Evolutionary conservation across 2,113 vertebrate genomes (phyloP).

Genomic region (Riparia riparia): DNA sequence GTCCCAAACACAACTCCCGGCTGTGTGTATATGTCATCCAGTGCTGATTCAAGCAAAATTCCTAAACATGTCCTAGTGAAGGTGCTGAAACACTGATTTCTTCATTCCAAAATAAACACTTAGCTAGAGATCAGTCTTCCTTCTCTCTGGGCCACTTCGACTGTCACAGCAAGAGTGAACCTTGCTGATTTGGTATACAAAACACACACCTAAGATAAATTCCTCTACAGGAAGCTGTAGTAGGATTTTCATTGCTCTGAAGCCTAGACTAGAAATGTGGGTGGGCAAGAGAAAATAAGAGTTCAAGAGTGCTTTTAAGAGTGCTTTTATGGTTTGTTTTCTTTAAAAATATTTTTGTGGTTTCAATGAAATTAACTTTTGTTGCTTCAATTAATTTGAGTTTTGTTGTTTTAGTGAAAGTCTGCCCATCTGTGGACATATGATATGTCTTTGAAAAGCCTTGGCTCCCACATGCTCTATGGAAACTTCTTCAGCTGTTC

Average conservation of each 20-base stretch:
- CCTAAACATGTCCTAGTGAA: background rate
- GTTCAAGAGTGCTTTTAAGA: too few species aligned
- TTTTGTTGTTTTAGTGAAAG: constrained; percentile 33
- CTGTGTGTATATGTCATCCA: background rate
- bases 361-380: constrained; percentile 6
- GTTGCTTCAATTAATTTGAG: constrained; percentile 32
- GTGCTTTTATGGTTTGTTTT: constrained; percentile 10
- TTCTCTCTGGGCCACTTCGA: background rate
- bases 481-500: constrained; percentile 47
- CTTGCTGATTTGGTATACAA: background rate
- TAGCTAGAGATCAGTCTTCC: background rate
- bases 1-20: accelerated
- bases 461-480: background rate
- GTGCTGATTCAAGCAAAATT: background rate
- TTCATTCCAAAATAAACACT: background rate
- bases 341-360: background rate
- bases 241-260: background rate
- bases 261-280: background rate
- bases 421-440: constrained; percentile 3
- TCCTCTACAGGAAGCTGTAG: background rate
- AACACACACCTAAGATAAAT: background rate
- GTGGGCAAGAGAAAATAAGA: constrained; percentile 5
- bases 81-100: background rate
- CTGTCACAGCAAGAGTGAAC: background rate
- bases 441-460: constrained; percentile 11